Percentiles rank a stretch among this genome's conserved stretches.
Conservation (phyloP, 2,113 vertebrate species). For the Hypomesus transpacificus region DNA sequence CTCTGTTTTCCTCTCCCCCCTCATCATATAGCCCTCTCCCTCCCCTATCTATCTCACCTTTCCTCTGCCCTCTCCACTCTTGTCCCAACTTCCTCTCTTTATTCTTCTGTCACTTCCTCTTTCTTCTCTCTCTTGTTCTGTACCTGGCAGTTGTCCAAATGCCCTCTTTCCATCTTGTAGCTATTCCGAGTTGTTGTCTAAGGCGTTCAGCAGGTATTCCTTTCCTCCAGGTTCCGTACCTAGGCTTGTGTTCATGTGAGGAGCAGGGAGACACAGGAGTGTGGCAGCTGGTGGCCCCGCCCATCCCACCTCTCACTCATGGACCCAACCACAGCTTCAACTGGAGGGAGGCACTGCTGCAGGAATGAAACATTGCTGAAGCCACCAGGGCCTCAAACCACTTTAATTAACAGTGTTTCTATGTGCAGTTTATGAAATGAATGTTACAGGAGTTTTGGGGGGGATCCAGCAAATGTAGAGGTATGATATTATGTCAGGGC, state of each 20-base stretch:
- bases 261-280: constrained; percentile 90
- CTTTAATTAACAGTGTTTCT: too few species aligned
- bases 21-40: background rate
- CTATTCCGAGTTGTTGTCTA: background rate
- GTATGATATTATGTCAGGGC: background rate
- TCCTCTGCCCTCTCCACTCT: background rate
- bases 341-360: constrained; percentile 94
- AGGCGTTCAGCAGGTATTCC: background rate
- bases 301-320: constrained; percentile 94
- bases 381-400: background rate
- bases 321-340: constrained; percentile 98
- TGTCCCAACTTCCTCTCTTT: background rate
- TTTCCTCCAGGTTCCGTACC: constrained; percentile 85
- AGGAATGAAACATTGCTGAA: constrained; percentile 69
- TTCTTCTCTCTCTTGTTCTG: background rate
- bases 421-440: too few species aligned
- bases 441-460: background rate
- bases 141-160: too few species aligned
- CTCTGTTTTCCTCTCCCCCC: background rate
- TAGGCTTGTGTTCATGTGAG: constrained; percentile 95
- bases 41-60: background rate
- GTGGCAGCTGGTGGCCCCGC: constrained; percentile 96
- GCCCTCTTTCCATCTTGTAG: too few species aligned
- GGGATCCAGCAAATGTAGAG: background rate
- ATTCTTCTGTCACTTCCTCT: background rate